phyloP scores from a whole-genome alignment of 2,113 vertebrate genomes.

The Fregetta grallaria region DNA sequence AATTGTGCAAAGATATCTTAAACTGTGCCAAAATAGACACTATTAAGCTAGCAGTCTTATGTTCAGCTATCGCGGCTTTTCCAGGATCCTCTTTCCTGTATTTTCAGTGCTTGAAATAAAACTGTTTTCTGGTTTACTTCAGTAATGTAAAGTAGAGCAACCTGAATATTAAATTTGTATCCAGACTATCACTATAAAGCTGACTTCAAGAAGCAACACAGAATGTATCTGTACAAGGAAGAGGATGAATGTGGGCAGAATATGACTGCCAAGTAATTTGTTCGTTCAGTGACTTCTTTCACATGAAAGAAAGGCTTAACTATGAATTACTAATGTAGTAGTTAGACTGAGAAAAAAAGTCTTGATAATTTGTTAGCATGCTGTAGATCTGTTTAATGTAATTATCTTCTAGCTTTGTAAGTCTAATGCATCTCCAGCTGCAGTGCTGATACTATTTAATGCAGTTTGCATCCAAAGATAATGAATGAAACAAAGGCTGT shows the following conservation, averaged over 20 bases:
- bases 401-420: slow-evolving; percentile 42
- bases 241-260: neutral
- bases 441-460: slow-evolving; percentile 13
- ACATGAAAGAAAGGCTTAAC: slow-evolving; percentile 49
- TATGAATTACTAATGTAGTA: slow-evolving; percentile 66
- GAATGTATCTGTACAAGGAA: neutral
- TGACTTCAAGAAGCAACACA: neutral
- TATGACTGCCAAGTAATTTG: slow-evolving; percentile 44
- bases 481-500: slow-evolving; percentile 12
- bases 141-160: neutral
- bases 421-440: neutral
- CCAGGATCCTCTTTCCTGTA: neutral
- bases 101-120: neutral
- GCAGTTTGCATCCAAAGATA: slow-evolving; percentile 22
- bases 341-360: slow-evolving; percentile 37
- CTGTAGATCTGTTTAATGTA: slow-evolving; percentile 43
- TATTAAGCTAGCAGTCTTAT: neutral
- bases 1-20: neutral
- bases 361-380: slow-evolving; percentile 26
- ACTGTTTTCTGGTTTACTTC: neutral
- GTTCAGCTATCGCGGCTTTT: neutral
- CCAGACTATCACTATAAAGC: neutral
- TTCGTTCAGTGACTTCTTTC: slow-evolving; percentile 39
- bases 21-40: neutral
- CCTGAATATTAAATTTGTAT: slow-evolving; percentile 10